Base-by-base conservation (phyloP, 2,888 invertebrate genomes). In the Embidobia sp. region DNA sequence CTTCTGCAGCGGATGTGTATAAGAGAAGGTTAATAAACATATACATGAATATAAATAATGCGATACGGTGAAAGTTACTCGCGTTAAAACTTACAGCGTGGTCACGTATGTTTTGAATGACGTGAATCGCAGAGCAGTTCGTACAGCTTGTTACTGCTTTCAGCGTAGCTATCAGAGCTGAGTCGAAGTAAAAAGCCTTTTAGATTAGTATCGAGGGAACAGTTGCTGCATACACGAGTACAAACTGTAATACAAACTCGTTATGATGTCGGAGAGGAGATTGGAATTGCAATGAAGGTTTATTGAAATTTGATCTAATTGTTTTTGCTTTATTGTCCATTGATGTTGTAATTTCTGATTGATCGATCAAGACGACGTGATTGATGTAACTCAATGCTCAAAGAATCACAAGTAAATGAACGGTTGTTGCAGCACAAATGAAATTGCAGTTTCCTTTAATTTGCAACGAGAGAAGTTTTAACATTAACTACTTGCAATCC, bases 61-160 rank as follows among this genome's bases (percentile, higher is more conserved):
- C 31, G 44, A 33, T 48, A 48, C 40, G 19, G 33, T 37, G 66
- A 75, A 75, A 75, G 46, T 74, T 48, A 53, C 40, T 55, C 48
- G 66, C 35, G 29, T 49, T 63, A 63, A 75, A 64, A 51, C 49
- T 57, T 57, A 44, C 13, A 37, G 37, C 79, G 59, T 73, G 82
- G 81, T 84, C 83, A 83, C 82, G 83, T 82, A 81, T 82, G 79
- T 81, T 83, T 84, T 82, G 83, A 84, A 83, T 81, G 82, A 83
- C 79, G 77, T 79, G 78, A 81, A 81, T 81, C 76, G 73, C 29
- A 76, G 77, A 75, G 76, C 79, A 77, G 79, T 73, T 79, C 57
- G 73, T 80, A 76, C 63, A 51, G 72, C 75, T 81, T 80, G 78
- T 83, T 79, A 81, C 79, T 78, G 79, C 79, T 80, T 80, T 81